Percentiles rank a stretch among this genome's conserved stretches.
Conservation (phyloP, 2,113 vertebrate genomes). For the Elephas maximus region DNA sequence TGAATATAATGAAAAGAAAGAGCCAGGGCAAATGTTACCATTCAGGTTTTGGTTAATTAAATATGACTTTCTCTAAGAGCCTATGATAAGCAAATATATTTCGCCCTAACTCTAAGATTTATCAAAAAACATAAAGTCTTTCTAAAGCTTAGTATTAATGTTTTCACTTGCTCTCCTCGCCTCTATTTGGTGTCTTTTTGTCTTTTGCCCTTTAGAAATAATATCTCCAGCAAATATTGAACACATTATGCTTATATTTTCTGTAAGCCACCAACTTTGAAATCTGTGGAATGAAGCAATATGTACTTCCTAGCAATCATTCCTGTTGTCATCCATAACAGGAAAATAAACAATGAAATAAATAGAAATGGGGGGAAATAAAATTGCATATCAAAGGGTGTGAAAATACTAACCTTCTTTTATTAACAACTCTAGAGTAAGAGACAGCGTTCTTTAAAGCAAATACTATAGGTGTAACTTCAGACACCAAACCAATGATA, state of each 20-base stretch:
- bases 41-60: slow-evolving; percentile 22
- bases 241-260: slow-evolving; percentile 35
- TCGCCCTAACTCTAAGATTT: neutral
- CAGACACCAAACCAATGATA: slow-evolving; percentile 60
- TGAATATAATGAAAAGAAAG: neutral
- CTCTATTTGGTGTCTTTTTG: neutral
- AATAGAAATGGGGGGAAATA: slow-evolving; percentile 48
- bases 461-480: slow-evolving; percentile 54
- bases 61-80: neutral
- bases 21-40: neutral
- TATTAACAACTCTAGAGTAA: slow-evolving; percentile 27
- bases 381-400: slow-evolving; percentile 2
- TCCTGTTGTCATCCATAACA: neutral
- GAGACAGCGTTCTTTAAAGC: slow-evolving; percentile 23
- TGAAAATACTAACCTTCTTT: slow-evolving; percentile 21
- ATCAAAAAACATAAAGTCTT: neutral
- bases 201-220: slow-evolving; percentile 42
- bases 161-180: slow-evolving; percentile 4
- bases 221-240: slow-evolving; percentile 29
- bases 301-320: neutral
- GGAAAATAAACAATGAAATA: slow-evolving; percentile 57
- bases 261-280: slow-evolving; percentile 9
- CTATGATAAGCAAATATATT: neutral
- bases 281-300: slow-evolving; percentile 17
- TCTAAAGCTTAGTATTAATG: neutral